Evolutionary conservation across 2,797 vertebrate species (phyloP).

Genomic region (Glyptemys insculpta): DNA sequence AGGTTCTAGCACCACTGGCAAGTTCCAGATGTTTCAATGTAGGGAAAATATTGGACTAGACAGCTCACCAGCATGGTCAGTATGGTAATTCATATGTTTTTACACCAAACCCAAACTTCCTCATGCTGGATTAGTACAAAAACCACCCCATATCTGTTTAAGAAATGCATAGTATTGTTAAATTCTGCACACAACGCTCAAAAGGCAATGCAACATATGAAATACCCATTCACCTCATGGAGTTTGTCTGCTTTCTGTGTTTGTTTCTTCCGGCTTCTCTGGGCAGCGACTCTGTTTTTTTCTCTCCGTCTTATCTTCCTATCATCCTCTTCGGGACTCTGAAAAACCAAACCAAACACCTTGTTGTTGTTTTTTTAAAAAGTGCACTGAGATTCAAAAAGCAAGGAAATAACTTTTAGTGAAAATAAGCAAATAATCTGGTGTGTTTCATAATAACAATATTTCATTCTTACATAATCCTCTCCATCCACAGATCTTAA

Average conservation of each 20-base stretch:
- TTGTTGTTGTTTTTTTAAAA: rapidly evolving
- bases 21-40: background rate
- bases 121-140: background rate
- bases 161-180: background rate
- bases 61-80: background rate
- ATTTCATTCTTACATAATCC: background rate
- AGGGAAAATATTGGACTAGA: background rate
- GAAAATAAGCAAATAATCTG: rapidly evolving
- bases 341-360: slow-evolving; percentile 28
- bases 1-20: background rate
- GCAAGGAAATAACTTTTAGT: rapidly evolving
- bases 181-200: rapidly evolving
- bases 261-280: slow-evolving; percentile 93
- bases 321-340: slow-evolving; percentile 87
- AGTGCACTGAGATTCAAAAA: rapidly evolving
- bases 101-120: background rate
- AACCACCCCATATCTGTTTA: background rate
- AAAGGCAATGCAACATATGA: background rate
- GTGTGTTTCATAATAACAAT: background rate
- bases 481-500: background rate
- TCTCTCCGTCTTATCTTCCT: slow-evolving; percentile 90
- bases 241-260: slow-evolving; percentile 93
- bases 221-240: slow-evolving; percentile 85
- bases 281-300: slow-evolving; percentile 94
- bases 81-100: background rate